Conservation (phyloP, 2,797 vertebrate species). For the Argyrosomus regius region DNA sequence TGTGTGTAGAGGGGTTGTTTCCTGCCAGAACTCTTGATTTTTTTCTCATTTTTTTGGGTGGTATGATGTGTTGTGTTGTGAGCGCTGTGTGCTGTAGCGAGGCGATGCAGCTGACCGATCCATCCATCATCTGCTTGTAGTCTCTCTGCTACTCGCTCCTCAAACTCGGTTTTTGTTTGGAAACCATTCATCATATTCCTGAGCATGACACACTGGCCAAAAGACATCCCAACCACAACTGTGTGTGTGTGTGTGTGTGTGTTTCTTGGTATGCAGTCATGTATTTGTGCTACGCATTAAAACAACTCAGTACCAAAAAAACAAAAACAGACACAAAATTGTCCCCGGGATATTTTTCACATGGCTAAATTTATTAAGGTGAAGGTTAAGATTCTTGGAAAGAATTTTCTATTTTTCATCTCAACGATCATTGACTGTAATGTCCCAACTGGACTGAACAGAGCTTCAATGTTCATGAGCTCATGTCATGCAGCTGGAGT, state of each 20-base stretch:
- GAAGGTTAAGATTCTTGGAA: neutral
- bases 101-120: slow-evolving; percentile 53
- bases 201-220: slow-evolving; percentile 43
- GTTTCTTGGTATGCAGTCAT: slow-evolving; percentile 20
- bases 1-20: slow-evolving; percentile 17
- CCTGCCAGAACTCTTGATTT: slow-evolving; percentile 35
- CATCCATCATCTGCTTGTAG: slow-evolving; percentile 75
- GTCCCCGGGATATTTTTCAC: slow-evolving; percentile 32
- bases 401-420: neutral
- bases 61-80: slow-evolving; percentile 37
- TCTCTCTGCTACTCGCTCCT: slow-evolving; percentile 65
- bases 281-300: slow-evolving; percentile 12
- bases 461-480: neutral
- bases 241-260: neutral
- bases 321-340: slow-evolving; percentile 8
- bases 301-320: neutral
- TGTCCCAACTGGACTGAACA: neutral
- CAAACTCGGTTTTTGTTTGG: slow-evolving; percentile 80
- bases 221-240: slow-evolving; percentile 24
- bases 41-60: slow-evolving; percentile 26
- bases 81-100: slow-evolving; percentile 31
- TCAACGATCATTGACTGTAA: neutral
- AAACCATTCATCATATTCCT: slow-evolving; percentile 77
- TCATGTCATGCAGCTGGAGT: neutral
- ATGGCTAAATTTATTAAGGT: neutral